Base-by-base conservation (phyloP, 2,113 vertebrate species). In the Poeciliopsis retropinna region DNA sequence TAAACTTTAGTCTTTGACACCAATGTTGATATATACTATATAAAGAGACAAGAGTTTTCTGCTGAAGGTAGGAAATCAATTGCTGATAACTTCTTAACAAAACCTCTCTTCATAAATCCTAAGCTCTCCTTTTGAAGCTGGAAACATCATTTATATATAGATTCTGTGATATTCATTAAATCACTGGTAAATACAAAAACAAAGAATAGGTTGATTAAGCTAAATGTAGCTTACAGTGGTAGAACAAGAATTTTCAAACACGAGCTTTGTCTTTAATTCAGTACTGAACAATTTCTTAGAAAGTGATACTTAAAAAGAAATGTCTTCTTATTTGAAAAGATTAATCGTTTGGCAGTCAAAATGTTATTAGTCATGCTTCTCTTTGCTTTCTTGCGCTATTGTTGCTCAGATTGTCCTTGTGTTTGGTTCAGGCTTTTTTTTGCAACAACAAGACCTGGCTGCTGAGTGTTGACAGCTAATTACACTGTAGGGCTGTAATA, bases 391-490 rank as follows among this genome's bases (percentile, higher is more conserved):
- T n/a, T 6, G 70, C 34, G 22, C 60, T 30, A 65, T 68, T 84
- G 72, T 67, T 47, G 31, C 68, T 79, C 34, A 64, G 69, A 67
- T 66, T 80, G 41, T 78, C 47, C 61, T 70, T 25, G 62, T 22
- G 76, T 57, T 31, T 29, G 31, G 29, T 70, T 73, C 64, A 60
- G 31, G 39, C 67, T 69, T 68, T 64, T 37, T 69, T 67, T 51
- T 60, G 80, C 78, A 37, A 72, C 57, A 85, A 80, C 76, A 80
- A 76, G 82, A 81, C 63, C 70, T 64, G 67, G 85, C 72, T 6
- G n/a, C 78, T 31, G 64, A 64, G 64, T 29, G 5, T 9, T 87
- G 88, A 92, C 85, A 89, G 85, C 73, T 91, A 92, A 91, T 92
- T 91, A 89, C 76, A 84, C 72, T 67, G 75, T 73, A 63, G 60